A percentile compares a stretch with the other conserved stretches of the same genome.
Conservation (phyloP, 2,797 vertebrate genomes). For the Epinephelus awoara region DNA sequence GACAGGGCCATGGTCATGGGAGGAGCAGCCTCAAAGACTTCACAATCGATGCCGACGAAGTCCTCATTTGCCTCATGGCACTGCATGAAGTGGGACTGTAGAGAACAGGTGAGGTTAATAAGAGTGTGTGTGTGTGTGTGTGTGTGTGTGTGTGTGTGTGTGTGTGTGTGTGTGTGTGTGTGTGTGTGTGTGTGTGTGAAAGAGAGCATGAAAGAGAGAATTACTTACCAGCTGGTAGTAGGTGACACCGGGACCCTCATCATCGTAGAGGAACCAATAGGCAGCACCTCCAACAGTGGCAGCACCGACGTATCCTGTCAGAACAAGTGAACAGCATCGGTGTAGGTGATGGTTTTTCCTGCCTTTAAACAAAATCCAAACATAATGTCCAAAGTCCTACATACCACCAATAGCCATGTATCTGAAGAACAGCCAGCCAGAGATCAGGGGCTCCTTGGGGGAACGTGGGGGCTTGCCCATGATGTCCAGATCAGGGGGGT, state of each 20-base stretch:
- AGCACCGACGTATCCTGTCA: conserved; percentile 94
- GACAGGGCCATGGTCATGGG: conserved; percentile 98
- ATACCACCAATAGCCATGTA: conserved; percentile 95
- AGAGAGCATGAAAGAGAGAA: neutral
- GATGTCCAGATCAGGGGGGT: conserved; percentile 96
- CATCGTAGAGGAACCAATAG: conserved; percentile 96
- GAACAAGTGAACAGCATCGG: conserved; percentile 1
- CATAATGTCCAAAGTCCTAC: conserved; percentile 20
- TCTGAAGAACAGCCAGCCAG: conserved; percentile 97
- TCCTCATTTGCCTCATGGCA: conserved; percentile 88
- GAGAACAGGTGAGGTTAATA: conserved; percentile 10
- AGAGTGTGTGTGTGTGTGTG: too few relatives aligned
- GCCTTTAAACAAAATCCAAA: conserved; percentile 11
- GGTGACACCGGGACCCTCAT: conserved; percentile 88
- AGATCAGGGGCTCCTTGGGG: conserved; percentile 95
- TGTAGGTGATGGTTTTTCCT: conserved; percentile 7
- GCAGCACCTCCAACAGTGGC: conserved; percentile 96
- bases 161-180: neutral
- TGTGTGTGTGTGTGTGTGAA: neutral
- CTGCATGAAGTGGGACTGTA: conserved; percentile 96
- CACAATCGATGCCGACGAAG: conserved; percentile 88
- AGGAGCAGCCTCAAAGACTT: conserved; percentile 90
- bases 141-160: neutral
- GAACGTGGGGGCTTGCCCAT: conserved; percentile 94
- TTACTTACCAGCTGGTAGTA: conserved; percentile 94